Conservation (phyloP, 2,888 invertebrate species). For the Vandiemenella viatica region DNA sequence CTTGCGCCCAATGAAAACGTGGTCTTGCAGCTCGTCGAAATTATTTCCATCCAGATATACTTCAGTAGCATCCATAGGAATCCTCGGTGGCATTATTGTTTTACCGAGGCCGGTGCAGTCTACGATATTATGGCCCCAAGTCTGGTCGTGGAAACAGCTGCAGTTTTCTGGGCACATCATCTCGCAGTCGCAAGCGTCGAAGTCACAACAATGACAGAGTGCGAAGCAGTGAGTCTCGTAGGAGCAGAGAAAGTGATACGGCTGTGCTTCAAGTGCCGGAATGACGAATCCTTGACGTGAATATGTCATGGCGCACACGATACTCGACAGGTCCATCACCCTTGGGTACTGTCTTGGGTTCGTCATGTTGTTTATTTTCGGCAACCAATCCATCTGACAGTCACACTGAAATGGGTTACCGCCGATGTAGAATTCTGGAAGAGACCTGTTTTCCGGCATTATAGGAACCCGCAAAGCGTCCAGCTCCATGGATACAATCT, state of each 20-base stretch:
- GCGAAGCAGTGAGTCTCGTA: constrained; percentile 90
- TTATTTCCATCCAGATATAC: constrained; percentile 85
- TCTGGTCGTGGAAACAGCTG: constrained; percentile 86
- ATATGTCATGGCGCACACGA: constrained; percentile 75
- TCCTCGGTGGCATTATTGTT: constrained; percentile 61
- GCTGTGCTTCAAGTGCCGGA: constrained; percentile 57
- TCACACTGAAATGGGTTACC: constrained; percentile 91
- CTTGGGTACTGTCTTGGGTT: constrained; percentile 64
- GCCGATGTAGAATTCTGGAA: constrained; percentile 81
- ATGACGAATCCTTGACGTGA: constrained; percentile 66
- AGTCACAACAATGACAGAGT: constrained; percentile 89
- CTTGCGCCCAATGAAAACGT: constrained; percentile 79
- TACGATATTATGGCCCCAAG: constrained; percentile 84
- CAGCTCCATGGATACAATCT: constrained; percentile 65
- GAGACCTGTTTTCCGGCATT: constrained; percentile 51
- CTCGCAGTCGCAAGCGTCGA: constrained; percentile 91
- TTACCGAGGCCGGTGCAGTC: constrained; percentile 74
- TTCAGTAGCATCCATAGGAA: constrained; percentile 90
- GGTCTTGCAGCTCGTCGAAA: constrained; percentile 65
- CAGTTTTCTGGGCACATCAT: constrained; percentile 91
- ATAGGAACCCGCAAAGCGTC: constrained; percentile 65
- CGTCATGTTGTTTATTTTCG: constrained; percentile 74
- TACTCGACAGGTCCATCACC: constrained; percentile 76
- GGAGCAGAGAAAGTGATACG: constrained; percentile 78
- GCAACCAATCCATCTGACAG: constrained; percentile 91